A percentile compares a stretch with the other conserved stretches of the same genome.
Conservation (phyloP, 2,113 vertebrate species). For the Eleginops maclovinus region DNA sequence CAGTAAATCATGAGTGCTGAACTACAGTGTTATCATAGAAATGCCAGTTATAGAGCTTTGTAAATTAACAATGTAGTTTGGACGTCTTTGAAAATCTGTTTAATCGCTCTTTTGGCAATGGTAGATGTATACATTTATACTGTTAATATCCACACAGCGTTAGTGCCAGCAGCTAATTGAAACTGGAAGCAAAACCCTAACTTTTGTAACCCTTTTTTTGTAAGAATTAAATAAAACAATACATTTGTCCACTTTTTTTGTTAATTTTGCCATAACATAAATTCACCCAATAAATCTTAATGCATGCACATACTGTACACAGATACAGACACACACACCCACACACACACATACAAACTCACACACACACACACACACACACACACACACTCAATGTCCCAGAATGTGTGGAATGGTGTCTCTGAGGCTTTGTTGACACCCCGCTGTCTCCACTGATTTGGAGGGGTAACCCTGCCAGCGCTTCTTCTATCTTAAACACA, state of each 20-base stretch:
- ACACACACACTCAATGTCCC: constrained; percentile 20
- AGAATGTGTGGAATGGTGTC: constrained; percentile 68
- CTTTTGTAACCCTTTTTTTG: neutral
- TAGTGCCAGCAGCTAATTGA: no score
- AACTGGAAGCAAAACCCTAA: neutral
- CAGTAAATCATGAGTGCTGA: neutral
- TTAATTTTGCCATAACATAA: neutral
- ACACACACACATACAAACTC: constrained; percentile 12
- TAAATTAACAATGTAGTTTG: no score
- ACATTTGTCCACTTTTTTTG: neutral
- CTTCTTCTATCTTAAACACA: constrained; percentile 61
- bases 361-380: constrained; percentile 16
- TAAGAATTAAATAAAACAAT: no score
- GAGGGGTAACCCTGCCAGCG: constrained; percentile 59
- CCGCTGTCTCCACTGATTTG: constrained; percentile 59
- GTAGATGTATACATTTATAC: no score
- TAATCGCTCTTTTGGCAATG: no score
- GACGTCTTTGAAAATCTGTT: no score
- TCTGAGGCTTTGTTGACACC: constrained; percentile 68
- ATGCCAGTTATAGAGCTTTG: neutral
- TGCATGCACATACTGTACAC: neutral
- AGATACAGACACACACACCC: neutral
- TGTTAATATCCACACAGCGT: no score
- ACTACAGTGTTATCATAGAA: neutral
- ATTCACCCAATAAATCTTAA: constrained; percentile 15